phyloP scores from a whole-genome alignment of 2,888 invertebrate species.

The Chrysolina haemoptera region DNA sequence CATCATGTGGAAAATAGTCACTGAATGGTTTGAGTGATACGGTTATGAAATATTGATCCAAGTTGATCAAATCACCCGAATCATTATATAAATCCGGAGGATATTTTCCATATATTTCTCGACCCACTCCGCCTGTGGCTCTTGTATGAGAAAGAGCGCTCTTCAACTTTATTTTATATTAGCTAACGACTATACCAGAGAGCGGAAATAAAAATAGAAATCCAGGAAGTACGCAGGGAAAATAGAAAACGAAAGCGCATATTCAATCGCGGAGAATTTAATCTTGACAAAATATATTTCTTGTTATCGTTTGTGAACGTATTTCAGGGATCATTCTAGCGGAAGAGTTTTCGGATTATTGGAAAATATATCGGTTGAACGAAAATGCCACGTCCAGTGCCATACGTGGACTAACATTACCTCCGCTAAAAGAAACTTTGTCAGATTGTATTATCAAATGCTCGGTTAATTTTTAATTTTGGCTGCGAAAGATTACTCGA shows the following conservation, averaged over 20 bases:
- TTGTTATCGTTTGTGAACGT: constrained; percentile 52
- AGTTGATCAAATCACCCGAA: constrained; percentile 42
- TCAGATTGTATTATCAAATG: neutral
- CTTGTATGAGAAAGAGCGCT: constrained; percentile 52
- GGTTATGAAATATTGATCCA: neutral
- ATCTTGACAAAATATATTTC: constrained; percentile 60
- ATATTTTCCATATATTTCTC: neutral
- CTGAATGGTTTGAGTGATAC: no score
- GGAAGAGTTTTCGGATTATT: constrained; percentile 9
- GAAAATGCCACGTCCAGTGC: neutral
- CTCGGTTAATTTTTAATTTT: no score
- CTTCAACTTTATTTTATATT: constrained; percentile 61
- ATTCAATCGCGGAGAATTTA: constrained; percentile 62
- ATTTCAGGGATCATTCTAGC: constrained; percentile 35
- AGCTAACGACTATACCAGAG: constrained; percentile 62
- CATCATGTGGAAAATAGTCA: no score
- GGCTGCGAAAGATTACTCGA: no score
- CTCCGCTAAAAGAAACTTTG: neutral
- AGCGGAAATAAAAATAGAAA: constrained; percentile 63
- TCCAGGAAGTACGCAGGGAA: constrained; percentile 52
- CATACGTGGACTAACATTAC: neutral
- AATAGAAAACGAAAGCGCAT: constrained; percentile 61
- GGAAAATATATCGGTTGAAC: constrained; percentile 8
- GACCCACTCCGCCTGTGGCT: constrained; percentile 23
- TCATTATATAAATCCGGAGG: neutral